Evolutionary conservation across 2,797 vertebrate species (phyloP).

Genomic region (Pseudocheirus occidentalis): DNA sequence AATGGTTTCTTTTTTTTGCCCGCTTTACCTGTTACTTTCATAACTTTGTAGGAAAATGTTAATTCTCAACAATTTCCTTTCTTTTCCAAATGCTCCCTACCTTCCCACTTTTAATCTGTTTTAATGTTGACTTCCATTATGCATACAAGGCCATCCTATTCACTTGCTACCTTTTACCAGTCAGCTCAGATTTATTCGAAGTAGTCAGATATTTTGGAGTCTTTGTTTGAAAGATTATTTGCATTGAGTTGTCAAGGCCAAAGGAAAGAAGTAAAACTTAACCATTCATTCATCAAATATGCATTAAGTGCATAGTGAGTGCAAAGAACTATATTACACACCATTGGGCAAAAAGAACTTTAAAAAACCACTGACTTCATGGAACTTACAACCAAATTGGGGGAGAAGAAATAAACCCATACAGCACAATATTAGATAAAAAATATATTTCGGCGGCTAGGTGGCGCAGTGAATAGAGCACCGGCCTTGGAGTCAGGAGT

Average conservation of each 20-base stretch:
- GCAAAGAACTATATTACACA: background rate
- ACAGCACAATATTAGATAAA: background rate
- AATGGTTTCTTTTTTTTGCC: background rate
- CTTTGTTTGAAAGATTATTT: background rate
- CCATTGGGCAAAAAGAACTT: background rate
- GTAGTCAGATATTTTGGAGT: background rate
- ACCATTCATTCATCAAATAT: background rate
- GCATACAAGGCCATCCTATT: background rate
- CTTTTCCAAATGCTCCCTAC: background rate
- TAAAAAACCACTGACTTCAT: background rate
- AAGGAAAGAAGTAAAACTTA: slow-evolving; percentile 5
- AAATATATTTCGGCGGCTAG: no score
- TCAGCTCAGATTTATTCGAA: background rate
- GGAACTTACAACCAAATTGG: background rate
- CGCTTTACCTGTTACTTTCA: background rate
- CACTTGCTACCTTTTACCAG: background rate
- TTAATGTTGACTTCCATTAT: background rate
- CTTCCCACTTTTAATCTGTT: background rate
- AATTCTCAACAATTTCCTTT: background rate
- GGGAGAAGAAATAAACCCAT: background rate
- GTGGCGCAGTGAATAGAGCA: no score
- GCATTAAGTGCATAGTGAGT: background rate
- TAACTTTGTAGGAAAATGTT: slow-evolving; percentile 22
- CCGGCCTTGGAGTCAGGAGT: no score
- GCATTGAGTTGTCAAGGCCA: background rate